Percentiles rank a stretch among this genome's conserved stretches.
Conservation (phyloP, 2,888 invertebrate species). For the Amblyjoppa proteus region DNA sequence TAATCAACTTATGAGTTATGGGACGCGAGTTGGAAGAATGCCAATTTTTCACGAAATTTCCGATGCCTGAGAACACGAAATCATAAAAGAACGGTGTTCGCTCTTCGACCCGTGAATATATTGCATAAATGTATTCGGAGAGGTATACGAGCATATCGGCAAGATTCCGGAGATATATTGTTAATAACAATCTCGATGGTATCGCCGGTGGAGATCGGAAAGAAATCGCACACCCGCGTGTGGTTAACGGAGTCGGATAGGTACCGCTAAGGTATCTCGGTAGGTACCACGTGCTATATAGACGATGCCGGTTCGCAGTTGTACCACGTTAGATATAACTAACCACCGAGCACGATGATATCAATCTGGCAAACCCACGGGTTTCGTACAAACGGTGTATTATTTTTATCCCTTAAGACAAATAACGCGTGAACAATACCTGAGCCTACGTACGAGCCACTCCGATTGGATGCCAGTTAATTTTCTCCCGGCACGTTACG, state of each 20-base stretch:
- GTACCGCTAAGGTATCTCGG: constrained; percentile 74
- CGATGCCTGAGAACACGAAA: constrained; percentile 18
- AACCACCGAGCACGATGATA: constrained; percentile 67
- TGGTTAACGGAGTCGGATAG: constrained; percentile 76
- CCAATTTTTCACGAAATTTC: constrained; percentile 10
- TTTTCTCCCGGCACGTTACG: neutral
- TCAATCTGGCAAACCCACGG: constrained; percentile 73
- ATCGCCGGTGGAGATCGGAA: constrained; percentile 72
- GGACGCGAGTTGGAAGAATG: constrained; percentile 9
- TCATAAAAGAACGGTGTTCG: constrained; percentile 26
- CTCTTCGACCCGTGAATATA: neutral
- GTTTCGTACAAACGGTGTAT: constrained; percentile 25
- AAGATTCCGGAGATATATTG: constrained; percentile 74
- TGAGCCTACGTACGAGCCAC: neutral
- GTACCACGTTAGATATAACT: constrained; percentile 14
- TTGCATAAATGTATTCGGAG: neutral
- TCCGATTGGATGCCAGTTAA: neutral
- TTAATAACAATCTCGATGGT: constrained; percentile 76
- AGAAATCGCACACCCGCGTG: constrained; percentile 68
- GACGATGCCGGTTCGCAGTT: neutral
- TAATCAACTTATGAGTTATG: no score
- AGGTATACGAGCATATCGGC: constrained; percentile 54
- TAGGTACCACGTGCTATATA: constrained; percentile 3
- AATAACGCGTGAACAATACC: constrained; percentile 35
- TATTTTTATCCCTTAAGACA: constrained; percentile 36